Base-by-base conservation (phyloP, 2,888 invertebrate genomes). In the Balanococcus diminutus region DNA sequence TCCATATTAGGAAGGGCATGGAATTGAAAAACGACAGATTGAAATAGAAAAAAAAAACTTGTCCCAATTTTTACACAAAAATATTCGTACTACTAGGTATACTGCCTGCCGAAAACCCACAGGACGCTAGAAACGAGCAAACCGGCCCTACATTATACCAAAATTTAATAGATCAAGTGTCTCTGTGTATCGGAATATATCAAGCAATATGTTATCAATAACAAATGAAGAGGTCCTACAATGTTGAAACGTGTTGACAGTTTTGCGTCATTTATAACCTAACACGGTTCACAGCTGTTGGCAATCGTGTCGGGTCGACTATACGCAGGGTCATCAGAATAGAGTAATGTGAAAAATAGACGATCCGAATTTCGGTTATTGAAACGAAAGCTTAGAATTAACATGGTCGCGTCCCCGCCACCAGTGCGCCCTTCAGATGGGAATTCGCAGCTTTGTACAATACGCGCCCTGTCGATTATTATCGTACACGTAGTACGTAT, bases 121-220 rank as follows among this genome's bases (percentile, higher is more conserved):
- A n/a, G n/a, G n/a, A n/a, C n/a, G n/a, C n/a, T n/a, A n/a, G n/a
- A n/a, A n/a, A n/a, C n/a, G n/a, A n/a, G n/a, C n/a, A n/a, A n/a
- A n/a, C n/a, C n/a, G n/a, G n/a, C n/a, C 39, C 6, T 39, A 39
- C 39, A 39, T 39, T 39, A 11, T 39, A 11, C 11, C 5, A 39
- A 39, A 39, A 39, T 39, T 39, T 39, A 39, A 22, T 5, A 9
- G 56, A 5, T 56, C 56, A 11, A 56, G 56, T 22, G 56, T 19
- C 56, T 56, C 19, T 19, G 56, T 22, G 56, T 22, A 56, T 56
- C 56, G 19, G 22, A n/a, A 22, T 56, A 56, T 56, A 56, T 56
- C 56, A 56, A 56, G 56, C 56, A 56, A 56, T 56, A 56, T 56
- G 56, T 56, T 56, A 56, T 56, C 56, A 22, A 56, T 56, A 56